Evolutionary conservation across 1,140 invertebrate species (phyloP).

Genomic region (Caenorhabditis remanei): DNA sequence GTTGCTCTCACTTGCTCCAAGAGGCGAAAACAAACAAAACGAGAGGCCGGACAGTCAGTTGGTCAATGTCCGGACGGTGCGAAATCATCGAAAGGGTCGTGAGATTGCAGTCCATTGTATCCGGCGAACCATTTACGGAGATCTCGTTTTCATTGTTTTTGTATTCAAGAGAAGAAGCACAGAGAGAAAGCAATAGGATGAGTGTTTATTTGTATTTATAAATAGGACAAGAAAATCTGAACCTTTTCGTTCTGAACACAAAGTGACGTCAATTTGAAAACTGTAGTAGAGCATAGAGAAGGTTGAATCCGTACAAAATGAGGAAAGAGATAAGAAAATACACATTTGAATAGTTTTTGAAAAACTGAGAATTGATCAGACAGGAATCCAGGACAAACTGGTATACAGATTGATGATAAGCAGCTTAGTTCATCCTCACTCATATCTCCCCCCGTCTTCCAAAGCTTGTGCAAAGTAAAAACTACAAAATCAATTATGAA

Average conservation of each 20-base stretch:
- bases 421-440: too few relatives aligned
- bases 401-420: too few relatives aligned
- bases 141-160: conserved; percentile 46
- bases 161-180: conserved; percentile 5
- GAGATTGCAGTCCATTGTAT: conserved; percentile 51
- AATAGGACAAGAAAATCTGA: background rate
- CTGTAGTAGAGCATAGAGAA: conserved; percentile 15
- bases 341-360: background rate
- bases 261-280: conserved; percentile 36
- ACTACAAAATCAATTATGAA: background rate
- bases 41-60: background rate
- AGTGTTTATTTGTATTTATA: conserved; percentile 47
- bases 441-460: too few relatives aligned
- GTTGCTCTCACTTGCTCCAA: conserved; percentile 6
- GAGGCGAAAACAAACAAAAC: conserved; percentile 37
- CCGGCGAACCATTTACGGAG: conserved; percentile 34
- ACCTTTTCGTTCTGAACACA: background rate
- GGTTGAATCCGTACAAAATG: conserved; percentile 40
- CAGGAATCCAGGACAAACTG: too few relatives aligned
- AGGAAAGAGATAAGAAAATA: conserved; percentile 50
- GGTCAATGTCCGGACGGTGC: conserved; percentile 47
- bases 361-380: background rate
- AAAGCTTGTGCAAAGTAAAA: background rate
- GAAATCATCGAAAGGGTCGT: conserved; percentile 37
- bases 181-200: background rate